Percentiles rank a stretch among this genome's conserved stretches.
phyloP scores from a whole-genome alignment of 2,888 invertebrate species.

The Atethmia centrago region DNA sequence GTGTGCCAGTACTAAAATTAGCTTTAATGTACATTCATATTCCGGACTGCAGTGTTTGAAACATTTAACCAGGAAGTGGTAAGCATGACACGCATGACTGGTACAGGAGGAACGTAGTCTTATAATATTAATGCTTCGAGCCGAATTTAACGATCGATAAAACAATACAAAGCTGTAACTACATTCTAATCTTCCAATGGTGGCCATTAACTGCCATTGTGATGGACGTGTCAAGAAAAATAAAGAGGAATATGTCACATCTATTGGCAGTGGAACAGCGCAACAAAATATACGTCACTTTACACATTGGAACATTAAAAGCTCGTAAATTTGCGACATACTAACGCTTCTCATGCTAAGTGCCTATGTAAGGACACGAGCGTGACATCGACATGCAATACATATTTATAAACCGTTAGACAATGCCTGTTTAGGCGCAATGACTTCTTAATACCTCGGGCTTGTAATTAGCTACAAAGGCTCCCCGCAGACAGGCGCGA shows the following conservation, averaged over 20 bases:
- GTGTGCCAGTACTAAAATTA: slow-evolving; percentile 44
- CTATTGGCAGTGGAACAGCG: slow-evolving; percentile 46
- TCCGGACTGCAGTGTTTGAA: slow-evolving; percentile 37
- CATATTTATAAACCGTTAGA: slow-evolving; percentile 55
- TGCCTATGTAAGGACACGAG: slow-evolving; percentile 62
- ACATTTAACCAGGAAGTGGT: slow-evolving; percentile 52
- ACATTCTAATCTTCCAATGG: slow-evolving; percentile 65
- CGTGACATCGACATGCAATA: slow-evolving; percentile 54
- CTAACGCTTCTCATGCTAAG: slow-evolving; percentile 64
- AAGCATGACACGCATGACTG: slow-evolving; percentile 44
- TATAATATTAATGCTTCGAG: slow-evolving; percentile 48
- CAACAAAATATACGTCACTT: slow-evolving; percentile 61
- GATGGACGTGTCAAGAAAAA: slow-evolving; percentile 62
- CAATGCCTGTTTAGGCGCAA: slow-evolving; percentile 57
- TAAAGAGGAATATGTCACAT: slow-evolving; percentile 48
- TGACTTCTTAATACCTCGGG: slow-evolving; percentile 36
- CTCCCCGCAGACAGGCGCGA: no score
- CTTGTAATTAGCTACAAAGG: slow-evolving; percentile 54
- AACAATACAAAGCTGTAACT: slow-evolving; percentile 63
- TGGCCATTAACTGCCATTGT: slow-evolving; percentile 58
- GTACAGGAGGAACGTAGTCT: slow-evolving; percentile 45
- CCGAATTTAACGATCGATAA: slow-evolving; percentile 57
- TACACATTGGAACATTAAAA: slow-evolving; percentile 63
- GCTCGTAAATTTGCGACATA: slow-evolving; percentile 64
- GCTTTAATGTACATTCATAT: slow-evolving; percentile 38